Base-by-base conservation (phyloP, 2,888 invertebrate species). In the Dicranocentrus wangi region DNA sequence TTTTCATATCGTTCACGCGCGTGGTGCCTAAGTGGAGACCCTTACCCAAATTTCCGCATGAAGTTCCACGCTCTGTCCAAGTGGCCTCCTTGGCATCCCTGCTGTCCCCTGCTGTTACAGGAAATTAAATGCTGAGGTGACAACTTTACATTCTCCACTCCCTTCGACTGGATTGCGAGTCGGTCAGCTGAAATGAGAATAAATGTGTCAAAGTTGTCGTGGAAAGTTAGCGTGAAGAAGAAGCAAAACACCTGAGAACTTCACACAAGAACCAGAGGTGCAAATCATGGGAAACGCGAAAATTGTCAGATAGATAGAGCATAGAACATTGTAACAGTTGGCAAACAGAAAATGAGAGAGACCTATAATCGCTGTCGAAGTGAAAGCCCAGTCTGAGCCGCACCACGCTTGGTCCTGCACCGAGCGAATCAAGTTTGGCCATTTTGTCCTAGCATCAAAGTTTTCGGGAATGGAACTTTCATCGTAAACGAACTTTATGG, bases 41-140 rank as follows among this genome's bases (percentile, higher is more conserved):
- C 88, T 83, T 87, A 91, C 91, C 91, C 91, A 73, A 92, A 92
- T 88, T 92, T 93, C 82, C 94, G 91, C 79, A 96, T 91, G 89
- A 92, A 98, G 89, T 93, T 93, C 98, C 98, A 98, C 0, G 97
- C 97, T 72, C 93, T 91, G 88, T 98, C 97, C 84, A 98, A 91
- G 88, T 95, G 93, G 0, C 98, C 98, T 0, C 97, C 97, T 42
- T 91, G 90, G 88, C 98, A 98, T 27, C 94, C 95, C 82, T 91
- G 91, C 87, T 95, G 95, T 53, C 92, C 92, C 81, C 92, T 91
- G 66, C 91, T 91, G 88, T 95, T 94, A 88, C 98, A 98, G 0
- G 95, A 95, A 1, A 98, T 89, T 27, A 98, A 90, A 82, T 95
- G 93, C 88, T 98, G 98, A 0, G 95, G 91, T 71, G 97, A 94